phyloP scores from a whole-genome alignment of 1,140 invertebrate genomes.

The Archivesica marissinica region DNA sequence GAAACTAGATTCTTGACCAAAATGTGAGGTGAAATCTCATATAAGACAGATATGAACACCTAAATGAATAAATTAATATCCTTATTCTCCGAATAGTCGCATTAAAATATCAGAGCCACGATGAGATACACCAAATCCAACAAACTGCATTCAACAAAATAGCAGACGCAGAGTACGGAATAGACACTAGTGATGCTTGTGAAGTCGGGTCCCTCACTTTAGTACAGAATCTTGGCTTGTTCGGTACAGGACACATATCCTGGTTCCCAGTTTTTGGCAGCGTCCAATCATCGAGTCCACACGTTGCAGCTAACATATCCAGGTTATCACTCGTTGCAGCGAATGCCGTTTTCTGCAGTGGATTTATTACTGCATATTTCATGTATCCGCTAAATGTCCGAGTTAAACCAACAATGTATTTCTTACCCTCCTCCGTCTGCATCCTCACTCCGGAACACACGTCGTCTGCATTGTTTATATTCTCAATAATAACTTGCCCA shows the following conservation, averaged over 20 bases:
- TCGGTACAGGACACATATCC: conserved; percentile 14
- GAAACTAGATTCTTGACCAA: too few species aligned
- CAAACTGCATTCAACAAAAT: too few species aligned
- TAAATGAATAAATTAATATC: too few species aligned
- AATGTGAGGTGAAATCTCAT: too few species aligned
- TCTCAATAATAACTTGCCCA: conserved; percentile 48
- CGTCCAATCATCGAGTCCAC: conserved; percentile 46
- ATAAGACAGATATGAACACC: too few species aligned
- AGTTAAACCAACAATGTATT: conserved; percentile 41
- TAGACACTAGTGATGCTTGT: neutral
- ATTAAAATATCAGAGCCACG: too few species aligned
- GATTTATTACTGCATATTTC: conserved; percentile 44
- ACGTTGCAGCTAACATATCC: conserved; percentile 31
- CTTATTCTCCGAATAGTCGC: too few species aligned
- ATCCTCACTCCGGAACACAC: conserved; percentile 19
- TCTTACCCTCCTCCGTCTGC: conserved; percentile 18
- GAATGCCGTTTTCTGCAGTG: conserved; percentile 40
- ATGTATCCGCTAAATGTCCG: conserved; percentile 34
- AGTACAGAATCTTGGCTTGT: conserved; percentile 53
- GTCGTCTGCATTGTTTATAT: conserved; percentile 15
- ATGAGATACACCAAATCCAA: too few species aligned
- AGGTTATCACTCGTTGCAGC: conserved; percentile 46
- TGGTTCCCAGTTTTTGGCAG: conserved; percentile 14
- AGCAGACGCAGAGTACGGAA: neutral
- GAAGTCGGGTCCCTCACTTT: conserved; percentile 28